phyloP scores from a whole-genome alignment of 1,140 invertebrate genomes.

The Catajapyx aquilonaris region DNA sequence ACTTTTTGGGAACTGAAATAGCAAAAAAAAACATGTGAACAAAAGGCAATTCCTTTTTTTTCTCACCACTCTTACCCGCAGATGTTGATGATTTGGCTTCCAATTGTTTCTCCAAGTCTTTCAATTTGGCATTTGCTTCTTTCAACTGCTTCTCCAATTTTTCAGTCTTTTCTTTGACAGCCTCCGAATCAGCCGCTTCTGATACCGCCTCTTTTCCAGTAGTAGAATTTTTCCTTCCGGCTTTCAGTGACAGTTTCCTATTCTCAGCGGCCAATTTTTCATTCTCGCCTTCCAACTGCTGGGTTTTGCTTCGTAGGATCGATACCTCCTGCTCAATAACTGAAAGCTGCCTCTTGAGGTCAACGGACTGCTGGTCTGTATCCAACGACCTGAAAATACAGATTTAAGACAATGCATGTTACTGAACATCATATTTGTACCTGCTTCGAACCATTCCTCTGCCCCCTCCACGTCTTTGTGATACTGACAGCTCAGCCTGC shows the following conservation, averaged over 20 bases:
- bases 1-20: constrained; percentile 10
- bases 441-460: constrained; percentile 33
- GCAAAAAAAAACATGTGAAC: background rate
- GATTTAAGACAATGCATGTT: background rate
- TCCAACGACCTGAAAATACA: constrained; percentile 30
- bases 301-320: constrained; percentile 36
- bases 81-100: too few species aligned
- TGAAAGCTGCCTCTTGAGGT: constrained; percentile 47
- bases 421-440: constrained; percentile 16
- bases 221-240: constrained; percentile 19
- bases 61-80: background rate
- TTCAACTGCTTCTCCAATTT: constrained; percentile 39
- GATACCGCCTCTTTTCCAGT: constrained; percentile 21
- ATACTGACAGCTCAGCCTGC: constrained; percentile 39
- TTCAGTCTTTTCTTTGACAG: constrained; percentile 33
- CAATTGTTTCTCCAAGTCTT: background rate
- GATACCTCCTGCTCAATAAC: constrained; percentile 46
- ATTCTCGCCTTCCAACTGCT: constrained; percentile 44
- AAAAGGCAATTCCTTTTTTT: background rate
- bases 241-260: constrained; percentile 29
- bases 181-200: constrained; percentile 26
- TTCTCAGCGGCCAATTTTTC: constrained; percentile 49
- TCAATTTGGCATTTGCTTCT: constrained; percentile 14
- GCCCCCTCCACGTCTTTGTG: constrained; percentile 35
- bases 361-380: constrained; percentile 33